These are phyloP conservation scores for Epinephelus lanceolatus DNA, from an alignment of 2,113 vertebrate species.

Conservation along the genomic window DNA sequence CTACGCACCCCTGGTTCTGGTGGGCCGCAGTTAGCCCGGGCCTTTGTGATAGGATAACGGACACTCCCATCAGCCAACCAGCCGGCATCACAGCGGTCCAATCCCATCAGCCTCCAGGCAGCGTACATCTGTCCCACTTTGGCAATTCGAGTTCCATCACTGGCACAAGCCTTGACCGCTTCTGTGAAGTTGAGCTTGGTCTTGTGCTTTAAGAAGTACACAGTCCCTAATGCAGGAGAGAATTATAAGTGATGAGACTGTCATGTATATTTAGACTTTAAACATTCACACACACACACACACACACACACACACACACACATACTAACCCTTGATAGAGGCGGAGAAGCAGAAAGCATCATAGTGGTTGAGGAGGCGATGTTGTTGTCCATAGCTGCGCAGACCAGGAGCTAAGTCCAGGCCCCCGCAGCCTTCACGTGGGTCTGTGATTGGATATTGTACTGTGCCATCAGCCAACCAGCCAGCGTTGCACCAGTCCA, in stretches of 20 bases:
- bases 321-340: constrained; percentile 85
- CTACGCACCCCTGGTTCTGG: constrained; percentile 88
- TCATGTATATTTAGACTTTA: not conserved
- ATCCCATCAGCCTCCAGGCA: constrained; percentile 89
- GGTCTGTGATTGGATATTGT: constrained; percentile 89
- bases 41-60: constrained; percentile 89
- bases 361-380: constrained; percentile 85
- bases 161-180: constrained; percentile 86
- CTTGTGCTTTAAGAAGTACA: constrained; percentile 87
- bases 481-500: constrained; percentile 92
- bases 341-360: constrained; percentile 95
- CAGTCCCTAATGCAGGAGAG: constrained; percentile 81
- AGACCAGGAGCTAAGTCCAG: constrained; percentile 86
- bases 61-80: constrained; percentile 94
- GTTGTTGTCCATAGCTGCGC: constrained; percentile 89
- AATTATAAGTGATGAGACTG: not conserved
- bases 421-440: constrained; percentile 84
- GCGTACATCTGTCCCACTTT: constrained; percentile 93
- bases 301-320: not conserved
- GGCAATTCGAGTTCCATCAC: constrained; percentile 84
- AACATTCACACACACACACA: not conserved
- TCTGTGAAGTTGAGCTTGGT: constrained; percentile 87
- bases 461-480: constrained; percentile 94
- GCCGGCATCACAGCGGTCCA: constrained; percentile 91
- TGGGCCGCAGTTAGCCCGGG: constrained; percentile 88